Base-by-base conservation (phyloP, 2,888 invertebrate genomes). In the Aspidiotus destructor region DNA sequence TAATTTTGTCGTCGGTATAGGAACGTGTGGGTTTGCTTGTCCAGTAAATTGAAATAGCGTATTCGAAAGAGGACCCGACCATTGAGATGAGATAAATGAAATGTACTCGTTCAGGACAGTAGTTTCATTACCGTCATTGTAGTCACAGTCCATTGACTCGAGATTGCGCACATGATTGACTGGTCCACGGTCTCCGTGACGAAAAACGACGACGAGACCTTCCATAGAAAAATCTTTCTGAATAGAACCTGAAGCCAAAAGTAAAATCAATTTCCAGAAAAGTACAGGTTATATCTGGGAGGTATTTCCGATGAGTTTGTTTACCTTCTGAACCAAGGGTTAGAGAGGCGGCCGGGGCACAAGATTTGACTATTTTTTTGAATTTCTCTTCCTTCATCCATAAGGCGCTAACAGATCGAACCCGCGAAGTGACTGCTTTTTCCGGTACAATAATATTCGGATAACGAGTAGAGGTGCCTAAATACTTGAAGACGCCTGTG, bases 151-250 rank as follows among this genome's bases (percentile, higher is more conserved):
- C 16, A 94, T 81, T 65, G 83, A 83, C 62, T 87, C 85, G 53
- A 90, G 86, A 70, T 87, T 88, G 65, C 86, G 83, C 1, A 95
- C 84, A 75, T 91, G 89, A 10, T 89, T 87, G 71, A 95, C 80
- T 0, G 94, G 90, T 0, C 93, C 92, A 62, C 95, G 81, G 76
- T 94, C 94, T 0, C 95, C 95, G 76, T 95, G 95, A 15, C 95
- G 81, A 7, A 91, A 86, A 61, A 93, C 80, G 62, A 91, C 81
- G 54, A 92, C 76, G 3, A 89, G 82, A 7, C 88, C 88, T 75
- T 86, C 86, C 54, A 89, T 77, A 55, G 83, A 78, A 81, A 86
- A 84, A 68, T 83, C 81, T 15, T 82, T 82, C 13, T n/a, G 17
- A 9, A 58, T 40, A 6, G 16, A 13, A 28, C 40, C 58, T 58